These are phyloP conservation scores for Macrochelys suwanniensis DNA, from an alignment of 2,797 vertebrate species.

Conservation along the genomic window DNA sequence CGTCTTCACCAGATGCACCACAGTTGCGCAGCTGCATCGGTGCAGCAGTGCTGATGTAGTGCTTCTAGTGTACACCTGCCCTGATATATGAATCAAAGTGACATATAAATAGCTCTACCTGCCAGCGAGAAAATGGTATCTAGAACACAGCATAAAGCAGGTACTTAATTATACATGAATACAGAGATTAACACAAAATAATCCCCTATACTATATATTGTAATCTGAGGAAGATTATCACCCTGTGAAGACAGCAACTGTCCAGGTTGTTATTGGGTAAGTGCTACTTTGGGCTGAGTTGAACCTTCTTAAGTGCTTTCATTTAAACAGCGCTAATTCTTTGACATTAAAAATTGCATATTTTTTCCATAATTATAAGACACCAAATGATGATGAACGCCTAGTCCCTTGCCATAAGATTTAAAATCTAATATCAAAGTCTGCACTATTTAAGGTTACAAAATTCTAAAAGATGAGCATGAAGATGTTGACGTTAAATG, in stretches of 20 bases:
- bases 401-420: not conserved
- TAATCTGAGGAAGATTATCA: not conserved
- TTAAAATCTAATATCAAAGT: not conserved
- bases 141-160: not conserved
- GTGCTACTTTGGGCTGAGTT: not conserved
- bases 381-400: not conserved
- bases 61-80: too few species aligned
- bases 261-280: not conserved
- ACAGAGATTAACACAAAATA: not conserved
- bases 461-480: not conserved
- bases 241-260: accelerated
- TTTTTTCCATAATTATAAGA: slow-evolving; percentile 13
- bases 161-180: not conserved
- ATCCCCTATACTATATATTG: not conserved
- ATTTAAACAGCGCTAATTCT: not conserved
- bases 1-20: too few species aligned
- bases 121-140: not conserved
- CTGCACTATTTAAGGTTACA: not conserved
- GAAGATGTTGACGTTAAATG: slow-evolving; percentile 10
- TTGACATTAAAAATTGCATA: not conserved
- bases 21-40: too few species aligned
- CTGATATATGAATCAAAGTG: not conserved
- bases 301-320: not conserved
- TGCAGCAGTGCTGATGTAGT: too few species aligned
- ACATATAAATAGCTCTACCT: not conserved